A percentile compares a stretch with the other conserved stretches of the same genome.
phyloP scores from a whole-genome alignment of 2,113 vertebrate species.

The Xiphophorus hellerii region DNA sequence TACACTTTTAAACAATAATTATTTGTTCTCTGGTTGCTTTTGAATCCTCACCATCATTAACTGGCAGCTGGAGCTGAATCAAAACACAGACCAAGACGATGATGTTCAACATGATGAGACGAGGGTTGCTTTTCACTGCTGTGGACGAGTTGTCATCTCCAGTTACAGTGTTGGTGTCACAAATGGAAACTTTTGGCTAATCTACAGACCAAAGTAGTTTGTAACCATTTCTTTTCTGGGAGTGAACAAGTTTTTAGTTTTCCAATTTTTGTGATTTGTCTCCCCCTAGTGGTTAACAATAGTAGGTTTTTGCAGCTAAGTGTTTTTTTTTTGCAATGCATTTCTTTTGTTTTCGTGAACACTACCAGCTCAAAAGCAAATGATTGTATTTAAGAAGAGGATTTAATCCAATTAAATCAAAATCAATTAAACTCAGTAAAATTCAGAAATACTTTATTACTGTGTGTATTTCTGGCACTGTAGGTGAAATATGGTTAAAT shows the following conservation, averaged over 20 bases:
- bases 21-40: not conserved
- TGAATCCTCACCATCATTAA: not conserved
- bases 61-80: conserved; percentile 14
- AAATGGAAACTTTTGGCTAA: not conserved
- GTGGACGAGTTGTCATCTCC: not conserved
- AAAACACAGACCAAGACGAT: not conserved
- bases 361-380: too few relatives aligned
- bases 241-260: not conserved
- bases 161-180: not conserved
- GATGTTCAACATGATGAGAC: too few relatives aligned
- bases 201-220: not conserved
- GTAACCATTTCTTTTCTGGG: not conserved
- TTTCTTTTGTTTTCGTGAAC: too few relatives aligned
- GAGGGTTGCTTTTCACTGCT: not conserved
- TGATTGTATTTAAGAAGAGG: too few relatives aligned
- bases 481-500: not conserved
- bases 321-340: too few relatives aligned
- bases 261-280: not conserved
- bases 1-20: rapidly evolving
- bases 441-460: too few relatives aligned
- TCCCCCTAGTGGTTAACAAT: not conserved
- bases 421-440: too few relatives aligned
- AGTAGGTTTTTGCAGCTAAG: too few relatives aligned
- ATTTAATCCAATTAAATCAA: too few relatives aligned
- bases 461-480: not conserved